These are phyloP conservation scores for Gymnothorax javanicus DNA, from an alignment of 2,797 vertebrate genomes.

Conservation along the genomic window DNA sequence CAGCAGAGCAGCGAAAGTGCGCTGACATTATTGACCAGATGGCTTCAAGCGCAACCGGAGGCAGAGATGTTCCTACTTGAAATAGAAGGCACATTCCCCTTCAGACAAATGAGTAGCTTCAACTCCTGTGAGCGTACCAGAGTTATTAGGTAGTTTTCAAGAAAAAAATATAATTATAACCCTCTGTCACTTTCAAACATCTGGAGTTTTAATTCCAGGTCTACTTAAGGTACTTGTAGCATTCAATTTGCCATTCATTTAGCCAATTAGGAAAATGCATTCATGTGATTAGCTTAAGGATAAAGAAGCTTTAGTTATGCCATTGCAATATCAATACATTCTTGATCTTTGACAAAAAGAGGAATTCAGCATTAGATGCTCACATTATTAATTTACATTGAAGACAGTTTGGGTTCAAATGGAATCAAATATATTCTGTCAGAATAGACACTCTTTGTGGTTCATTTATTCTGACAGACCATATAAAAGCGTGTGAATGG, in stretches of 20 bases:
- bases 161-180: not conserved
- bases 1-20: not conserved
- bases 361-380: not conserved
- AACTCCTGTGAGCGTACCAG: not conserved
- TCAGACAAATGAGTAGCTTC: not conserved
- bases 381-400: not conserved
- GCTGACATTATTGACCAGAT: conserved; percentile 3
- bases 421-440: not conserved
- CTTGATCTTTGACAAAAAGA: not conserved
- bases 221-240: not conserved
- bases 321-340: not conserved
- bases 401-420: not conserved
- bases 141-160: not conserved
- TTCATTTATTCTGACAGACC: no score
- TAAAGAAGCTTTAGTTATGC: not conserved
- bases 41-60: not conserved
- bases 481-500: no score
- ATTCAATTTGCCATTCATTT: not conserved
- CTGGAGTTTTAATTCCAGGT: conserved; percentile 3
- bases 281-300: not conserved
- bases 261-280: not conserved
- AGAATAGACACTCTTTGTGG: not conserved
- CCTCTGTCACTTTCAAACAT: not conserved
- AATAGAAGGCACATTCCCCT: not conserved
- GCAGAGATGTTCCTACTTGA: not conserved